Evolutionary conservation across 2,888 invertebrate genomes (phyloP).

Genomic region (Nephrotoma flavescens): DNA sequence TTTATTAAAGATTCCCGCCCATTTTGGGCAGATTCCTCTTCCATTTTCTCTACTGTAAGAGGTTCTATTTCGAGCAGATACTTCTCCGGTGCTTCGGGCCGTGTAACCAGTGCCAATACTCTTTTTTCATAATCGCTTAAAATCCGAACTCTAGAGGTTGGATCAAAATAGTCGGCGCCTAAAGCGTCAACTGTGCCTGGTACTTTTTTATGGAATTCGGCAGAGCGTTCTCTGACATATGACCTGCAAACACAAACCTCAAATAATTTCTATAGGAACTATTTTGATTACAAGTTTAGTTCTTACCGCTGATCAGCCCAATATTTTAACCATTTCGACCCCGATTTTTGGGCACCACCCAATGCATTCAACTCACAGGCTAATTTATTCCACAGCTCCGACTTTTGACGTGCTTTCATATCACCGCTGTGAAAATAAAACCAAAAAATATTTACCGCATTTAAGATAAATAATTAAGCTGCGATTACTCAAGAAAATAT

Average conservation of each 20-base stretch:
- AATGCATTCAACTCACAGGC: neutral
- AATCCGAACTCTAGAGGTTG: neutral
- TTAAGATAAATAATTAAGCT: neutral
- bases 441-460: neutral
- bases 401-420: neutral
- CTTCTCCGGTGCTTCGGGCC: too few species aligned
- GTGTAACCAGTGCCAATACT: neutral
- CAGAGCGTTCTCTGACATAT: neutral
- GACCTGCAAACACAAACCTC: neutral
- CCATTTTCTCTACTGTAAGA: neutral
- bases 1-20: too few species aligned
- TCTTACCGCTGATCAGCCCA: neutral
- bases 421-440: neutral
- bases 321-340: neutral
- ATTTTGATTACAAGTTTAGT: neutral
- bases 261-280: too few species aligned
- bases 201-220: neutral
- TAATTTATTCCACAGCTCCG: neutral
- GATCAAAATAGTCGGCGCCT: neutral
- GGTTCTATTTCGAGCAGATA: too few species aligned
- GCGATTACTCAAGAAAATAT: neutral
- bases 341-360: neutral
- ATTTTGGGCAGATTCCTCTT: neutral
- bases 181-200: neutral
- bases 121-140: neutral